Evolutionary conservation across 2,888 invertebrate genomes (phyloP), one percentile per base, ranked within the genome.

Genomic region (Coleophora flavipennella): DNA sequence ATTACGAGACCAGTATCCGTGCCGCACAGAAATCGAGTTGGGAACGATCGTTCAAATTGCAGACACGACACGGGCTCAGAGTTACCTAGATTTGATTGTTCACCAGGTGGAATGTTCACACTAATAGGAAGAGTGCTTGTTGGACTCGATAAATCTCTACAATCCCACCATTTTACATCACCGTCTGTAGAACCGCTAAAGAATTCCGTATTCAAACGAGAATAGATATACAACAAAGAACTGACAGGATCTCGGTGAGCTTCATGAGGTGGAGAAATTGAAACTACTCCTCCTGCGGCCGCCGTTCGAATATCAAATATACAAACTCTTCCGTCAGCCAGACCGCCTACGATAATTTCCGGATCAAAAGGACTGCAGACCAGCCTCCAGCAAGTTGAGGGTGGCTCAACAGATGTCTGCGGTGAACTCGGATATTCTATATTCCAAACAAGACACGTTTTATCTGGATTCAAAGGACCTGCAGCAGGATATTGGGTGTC

Each of bases 121-220:
- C 92, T 91, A 50, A 93, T 81, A 9, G 88, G 66, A 12, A 93
- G 63, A 41, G 83, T 85, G 54, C 90, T 90, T 26, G 85, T 62
- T 2, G 90, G 89, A 50, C 86, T 75, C 1, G 83, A 75, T 41
- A 92, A 70, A 54, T 91, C 87, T 33, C 92, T 75, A 6, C 78
- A 81, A 69, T 92, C 92, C 92, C 92, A 92, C 88, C 90, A 90
- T 34, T 89, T 59, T 42, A 90, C 88, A 61, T 87, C 86, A 0
- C 90, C 90, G 59, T 91, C 90, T 7, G 86, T 75, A 28, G 90
- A 89, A 4, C 88, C 84, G 1, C 88, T 87, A 59, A 90, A 90
- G 53, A 90, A 90, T 59, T 90, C 90, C 3, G 86, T 84, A 33
- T 87, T 84, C 0, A 87, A 87, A 58, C 90, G 87, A 34, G 88